A percentile compares a stretch with the other conserved stretches of the same genome.
Conservation (phyloP, 1,140 invertebrate species). For the Drosophila lacteicornis region DNA sequence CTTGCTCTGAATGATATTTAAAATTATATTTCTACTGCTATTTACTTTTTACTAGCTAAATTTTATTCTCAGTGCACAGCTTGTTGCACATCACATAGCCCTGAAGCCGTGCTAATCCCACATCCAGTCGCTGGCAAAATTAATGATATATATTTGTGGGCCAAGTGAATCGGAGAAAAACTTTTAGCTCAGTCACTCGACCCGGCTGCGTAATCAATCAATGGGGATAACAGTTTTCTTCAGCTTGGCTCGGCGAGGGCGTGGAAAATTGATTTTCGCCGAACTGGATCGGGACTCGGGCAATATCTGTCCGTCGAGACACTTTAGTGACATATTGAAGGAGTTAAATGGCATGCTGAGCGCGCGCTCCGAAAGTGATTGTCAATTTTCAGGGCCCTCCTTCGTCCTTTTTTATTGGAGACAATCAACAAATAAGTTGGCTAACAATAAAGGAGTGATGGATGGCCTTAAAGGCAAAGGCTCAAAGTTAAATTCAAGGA, state of each 20-base stretch:
- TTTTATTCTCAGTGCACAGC: constrained; percentile 14
- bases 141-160: constrained; percentile 72
- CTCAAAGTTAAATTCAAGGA: not conserved
- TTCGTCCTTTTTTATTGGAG: constrained; percentile 3
- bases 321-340: constrained; percentile 79
- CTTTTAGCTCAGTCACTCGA: constrained; percentile 72
- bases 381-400: constrained; percentile 20
- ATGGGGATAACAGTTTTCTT: constrained; percentile 76
- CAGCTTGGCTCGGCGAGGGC: constrained; percentile 37
- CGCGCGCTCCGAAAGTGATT: constrained; percentile 34
- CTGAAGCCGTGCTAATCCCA: constrained; percentile 2
- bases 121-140: constrained; percentile 45
- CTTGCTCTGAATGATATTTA: too few relatives aligned
- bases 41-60: not conserved
- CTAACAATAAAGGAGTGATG: constrained; percentile 29
- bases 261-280: constrained; percentile 75
- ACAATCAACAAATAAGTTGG: constrained; percentile 42
- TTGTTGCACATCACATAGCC: constrained; percentile 33
- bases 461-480: constrained; percentile 3
- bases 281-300: constrained; percentile 23
- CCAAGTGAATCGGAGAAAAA: constrained; percentile 59
- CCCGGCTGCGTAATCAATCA: constrained; percentile 77
- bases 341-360: constrained; percentile 68
- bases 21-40: too few relatives aligned
- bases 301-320: constrained; percentile 71